These are phyloP conservation scores for Helicoverpa zea DNA, from an alignment of 1,140 invertebrate genomes.

Conservation along the genomic window DNA sequence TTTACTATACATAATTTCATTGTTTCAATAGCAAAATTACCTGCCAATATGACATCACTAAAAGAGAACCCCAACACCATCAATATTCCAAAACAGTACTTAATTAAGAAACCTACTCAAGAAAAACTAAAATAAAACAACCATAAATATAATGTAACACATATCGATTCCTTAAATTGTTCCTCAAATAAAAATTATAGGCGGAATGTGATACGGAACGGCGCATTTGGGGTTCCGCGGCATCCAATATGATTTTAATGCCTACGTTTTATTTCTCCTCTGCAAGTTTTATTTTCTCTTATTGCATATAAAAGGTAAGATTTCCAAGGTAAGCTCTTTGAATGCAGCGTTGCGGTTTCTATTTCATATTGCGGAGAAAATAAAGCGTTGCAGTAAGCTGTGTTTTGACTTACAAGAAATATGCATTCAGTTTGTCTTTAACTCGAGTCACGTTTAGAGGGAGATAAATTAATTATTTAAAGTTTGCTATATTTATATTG, in stretches of 20 bases:
- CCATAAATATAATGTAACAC: conserved; percentile 33
- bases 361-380: conserved; percentile 3
- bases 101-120: conserved; percentile 19
- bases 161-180: conserved; percentile 15
- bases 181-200: conserved; percentile 42
- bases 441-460: background rate
- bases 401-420: conserved; percentile 3
- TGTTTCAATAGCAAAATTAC: too few relatives aligned
- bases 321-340: background rate
- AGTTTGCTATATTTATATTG: too few relatives aligned
- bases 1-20: too few relatives aligned
- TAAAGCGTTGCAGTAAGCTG: background rate
- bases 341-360: conserved; percentile 2
- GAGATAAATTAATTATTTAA: too few relatives aligned
- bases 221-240: conserved; percentile 24
- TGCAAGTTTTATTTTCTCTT: background rate
- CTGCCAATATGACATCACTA: background rate
- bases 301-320: conserved; percentile 6
- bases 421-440: background rate
- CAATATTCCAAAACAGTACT: background rate
- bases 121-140: conserved; percentile 30
- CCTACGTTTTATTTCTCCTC: conserved; percentile 6
- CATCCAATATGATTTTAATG: conserved; percentile 12
- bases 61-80: background rate
- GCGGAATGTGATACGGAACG: conserved; percentile 28